Evolutionary conservation across 2,888 invertebrate genomes (phyloP), one percentile per base, ranked within the genome.

Genomic region (Portevinia maculata): DNA sequence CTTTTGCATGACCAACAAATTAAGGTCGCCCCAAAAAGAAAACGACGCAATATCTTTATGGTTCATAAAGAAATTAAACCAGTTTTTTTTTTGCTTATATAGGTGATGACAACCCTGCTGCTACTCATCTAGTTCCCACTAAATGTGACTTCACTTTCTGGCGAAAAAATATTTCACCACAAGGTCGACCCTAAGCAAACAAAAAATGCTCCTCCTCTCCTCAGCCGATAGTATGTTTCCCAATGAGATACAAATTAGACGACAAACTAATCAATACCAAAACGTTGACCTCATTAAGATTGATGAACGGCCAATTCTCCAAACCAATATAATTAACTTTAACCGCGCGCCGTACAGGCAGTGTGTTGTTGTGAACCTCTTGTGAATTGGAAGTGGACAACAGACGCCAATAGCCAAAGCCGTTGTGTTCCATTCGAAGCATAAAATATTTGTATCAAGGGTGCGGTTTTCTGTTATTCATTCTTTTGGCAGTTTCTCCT

Each of bases 401-500:
- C 21, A 13, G 7, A 13, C 39, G 13, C 1, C 0, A 3, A 15
- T 1, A 17, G 24, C 55, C 8, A 53, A 67, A 48, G 32, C n/a
- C 34, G 46, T 67, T 67, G 44, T 67, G 24, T 46, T 11, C 44
- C 44, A 44, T 60, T 32, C 2, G 15, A 19, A 32, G 32, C 19
- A 8, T 19, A 5, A 19, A 53, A 65, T 41, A 39, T 13, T 2
- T 53, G 44, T 69, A 46, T 48, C 28, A 39, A 50, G 69, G 69
- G 69, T 69, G 69, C 28, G 69, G 69, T 59, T 30, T 59, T 28
- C 28, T 30, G 57, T 50, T 30, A n/a, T 15, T 59, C 57, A 69
- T 69, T 69, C 69, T 39, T 69, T 48, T 32, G 28, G 28, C 39
- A 30, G 24, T 57, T 30, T 69, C 37, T 69, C 39, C 34, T 30